Evolutionary conservation across 2,797 vertebrate genomes (phyloP).

Genomic region (Pangasius mekongensis): DNA sequence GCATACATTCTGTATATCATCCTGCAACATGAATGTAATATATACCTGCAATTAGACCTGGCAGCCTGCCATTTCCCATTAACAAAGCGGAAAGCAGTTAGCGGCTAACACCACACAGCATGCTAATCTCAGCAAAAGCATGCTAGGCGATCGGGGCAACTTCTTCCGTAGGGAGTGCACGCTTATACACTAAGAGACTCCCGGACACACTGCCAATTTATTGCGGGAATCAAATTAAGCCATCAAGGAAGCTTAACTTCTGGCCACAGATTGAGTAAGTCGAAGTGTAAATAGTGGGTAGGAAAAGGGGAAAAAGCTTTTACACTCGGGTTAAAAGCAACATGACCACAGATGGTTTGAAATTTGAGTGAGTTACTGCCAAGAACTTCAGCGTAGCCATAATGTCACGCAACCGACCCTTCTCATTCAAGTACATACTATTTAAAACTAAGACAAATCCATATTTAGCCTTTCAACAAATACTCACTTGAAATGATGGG

Average conservation of each 20-base stretch:
- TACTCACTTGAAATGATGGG: neutral
- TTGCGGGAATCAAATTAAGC: slow-evolving; percentile 22
- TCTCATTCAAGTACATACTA: neutral
- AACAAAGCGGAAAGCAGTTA: slow-evolving; percentile 31
- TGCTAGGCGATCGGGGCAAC: slow-evolving; percentile 7
- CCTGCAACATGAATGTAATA: neutral
- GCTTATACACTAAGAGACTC: slow-evolving; percentile 3
- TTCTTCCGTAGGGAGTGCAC: neutral
- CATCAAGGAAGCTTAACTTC: neutral
- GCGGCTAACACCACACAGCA: slow-evolving; percentile 3
- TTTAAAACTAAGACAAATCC: neutral
- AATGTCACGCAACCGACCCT: neutral
- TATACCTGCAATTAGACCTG: slow-evolving; percentile 17
- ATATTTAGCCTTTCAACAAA: neutral
- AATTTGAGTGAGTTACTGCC: neutral
- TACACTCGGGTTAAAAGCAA: neutral
- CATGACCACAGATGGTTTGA: neutral
- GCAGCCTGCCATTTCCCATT: slow-evolving; percentile 10
- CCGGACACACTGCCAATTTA: neutral
- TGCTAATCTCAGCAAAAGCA: neutral
- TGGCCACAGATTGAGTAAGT: neutral
- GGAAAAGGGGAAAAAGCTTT: neutral
- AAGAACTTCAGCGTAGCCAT: neutral
- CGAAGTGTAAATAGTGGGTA: neutral
- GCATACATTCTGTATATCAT: neutral